Evolutionary conservation across 1,140 invertebrate species (phyloP).

Genomic region (Leptinotarsa defecta): DNA sequence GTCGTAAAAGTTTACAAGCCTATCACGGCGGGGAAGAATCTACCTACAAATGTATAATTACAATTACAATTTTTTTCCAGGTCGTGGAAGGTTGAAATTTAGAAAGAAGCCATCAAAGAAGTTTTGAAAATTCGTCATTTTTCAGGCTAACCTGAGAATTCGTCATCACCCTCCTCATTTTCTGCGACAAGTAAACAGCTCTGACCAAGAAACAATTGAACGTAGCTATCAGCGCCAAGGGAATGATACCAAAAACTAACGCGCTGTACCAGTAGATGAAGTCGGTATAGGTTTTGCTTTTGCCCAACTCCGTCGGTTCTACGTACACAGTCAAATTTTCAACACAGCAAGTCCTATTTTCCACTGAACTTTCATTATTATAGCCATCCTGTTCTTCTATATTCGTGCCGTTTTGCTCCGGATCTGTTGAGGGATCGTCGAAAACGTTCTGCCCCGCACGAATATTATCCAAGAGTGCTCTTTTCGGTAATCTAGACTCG

Average conservation of each 20-base stretch:
- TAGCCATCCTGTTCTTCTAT: not conserved
- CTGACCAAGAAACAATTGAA: conserved; percentile 75
- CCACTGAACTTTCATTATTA: conserved; percentile 1
- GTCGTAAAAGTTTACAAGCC: too few relatives aligned
- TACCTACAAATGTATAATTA: too few relatives aligned
- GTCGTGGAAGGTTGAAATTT: too few relatives aligned
- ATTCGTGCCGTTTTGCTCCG: not conserved
- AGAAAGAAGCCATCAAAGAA: too few relatives aligned
- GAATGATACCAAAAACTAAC: conserved; percentile 69
- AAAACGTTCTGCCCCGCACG: not conserved
- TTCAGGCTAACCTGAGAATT: conserved; percentile 55
- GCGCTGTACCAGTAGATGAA: conserved; percentile 73
- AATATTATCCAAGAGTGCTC: conserved; percentile 11
- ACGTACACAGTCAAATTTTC: conserved; percentile 41
- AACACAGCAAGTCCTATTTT: conserved; percentile 36
- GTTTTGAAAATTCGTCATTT: too few relatives aligned
- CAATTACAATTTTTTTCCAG: too few relatives aligned
- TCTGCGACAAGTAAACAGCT: conserved; percentile 66
- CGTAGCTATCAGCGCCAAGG: conserved; percentile 68
- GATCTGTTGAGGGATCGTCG: not conserved
- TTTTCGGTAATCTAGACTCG: not conserved
- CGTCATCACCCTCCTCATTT: conserved; percentile 63
- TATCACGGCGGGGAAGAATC: too few relatives aligned
- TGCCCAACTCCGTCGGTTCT: conserved; percentile 55
- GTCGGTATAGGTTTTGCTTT: conserved; percentile 62